A percentile compares a stretch with the other conserved stretches of the same genome.
Conservation (phyloP, 2,113 vertebrate genomes). For the Heptranchias perlo region DNA sequence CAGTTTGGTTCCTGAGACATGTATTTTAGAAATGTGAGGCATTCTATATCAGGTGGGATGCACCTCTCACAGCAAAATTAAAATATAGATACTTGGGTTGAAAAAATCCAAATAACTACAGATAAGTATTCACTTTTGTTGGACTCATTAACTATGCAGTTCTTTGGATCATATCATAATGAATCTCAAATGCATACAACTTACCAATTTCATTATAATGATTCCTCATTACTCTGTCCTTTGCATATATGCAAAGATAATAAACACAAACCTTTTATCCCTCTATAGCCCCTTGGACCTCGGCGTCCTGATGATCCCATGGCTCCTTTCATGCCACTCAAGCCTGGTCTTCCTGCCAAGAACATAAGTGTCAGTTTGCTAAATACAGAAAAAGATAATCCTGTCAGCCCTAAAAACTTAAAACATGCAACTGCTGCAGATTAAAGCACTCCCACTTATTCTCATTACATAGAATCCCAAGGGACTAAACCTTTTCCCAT, state of each 20-base stretch:
- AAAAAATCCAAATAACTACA: background rate
- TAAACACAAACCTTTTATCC: slow-evolving; percentile 53
- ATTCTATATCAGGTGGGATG: background rate
- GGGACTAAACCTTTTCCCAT: background rate
- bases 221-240: no score
- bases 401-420: background rate
- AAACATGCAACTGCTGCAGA: background rate
- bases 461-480: background rate
- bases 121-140: background rate
- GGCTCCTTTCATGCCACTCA: slow-evolving; percentile 48
- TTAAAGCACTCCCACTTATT: background rate
- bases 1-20: background rate
- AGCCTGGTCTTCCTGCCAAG: slow-evolving; percentile 51
- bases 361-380: background rate
- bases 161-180: background rate
- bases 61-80: background rate
- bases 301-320: slow-evolving; percentile 47
- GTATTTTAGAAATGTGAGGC: background rate
- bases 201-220: background rate
- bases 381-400: background rate
- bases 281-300: slow-evolving; percentile 51
- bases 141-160: background rate
- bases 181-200: background rate
- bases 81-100: background rate
- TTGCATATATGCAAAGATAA: background rate